Conservation (phyloP, 2,113 vertebrate genomes). For the Myiozetetes cayanensis region DNA sequence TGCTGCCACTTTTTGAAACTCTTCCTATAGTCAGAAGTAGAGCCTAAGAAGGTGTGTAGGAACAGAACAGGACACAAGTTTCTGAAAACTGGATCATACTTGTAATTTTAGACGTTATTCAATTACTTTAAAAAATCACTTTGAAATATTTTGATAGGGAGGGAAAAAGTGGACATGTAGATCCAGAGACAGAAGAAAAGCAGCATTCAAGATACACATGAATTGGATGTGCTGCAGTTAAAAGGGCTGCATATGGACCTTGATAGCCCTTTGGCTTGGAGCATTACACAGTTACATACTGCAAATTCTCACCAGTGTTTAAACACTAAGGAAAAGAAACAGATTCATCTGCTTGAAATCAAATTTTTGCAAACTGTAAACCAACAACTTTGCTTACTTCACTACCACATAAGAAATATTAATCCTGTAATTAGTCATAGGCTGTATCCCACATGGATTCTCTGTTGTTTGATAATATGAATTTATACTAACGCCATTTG, state of each 20-base stretch:
- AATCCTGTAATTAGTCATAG: neutral
- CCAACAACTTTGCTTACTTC: neutral
- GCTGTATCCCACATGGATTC: neutral
- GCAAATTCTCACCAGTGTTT: neutral
- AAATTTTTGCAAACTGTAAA: neutral
- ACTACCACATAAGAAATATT: neutral
- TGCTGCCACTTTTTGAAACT: neutral
- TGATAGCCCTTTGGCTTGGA: neutral
- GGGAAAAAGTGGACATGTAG: neutral
- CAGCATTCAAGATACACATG: neutral
- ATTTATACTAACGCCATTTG: neutral
- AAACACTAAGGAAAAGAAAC: neutral
- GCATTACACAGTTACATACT: neutral
- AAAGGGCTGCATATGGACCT: neutral
- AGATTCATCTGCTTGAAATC: neutral
- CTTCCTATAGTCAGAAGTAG: neutral
- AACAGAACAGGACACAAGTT: neutral
- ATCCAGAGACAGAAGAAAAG: neutral
- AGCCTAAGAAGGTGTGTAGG: neutral
- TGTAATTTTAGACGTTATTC: neutral
- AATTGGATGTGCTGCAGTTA: neutral
- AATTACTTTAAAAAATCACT: neutral
- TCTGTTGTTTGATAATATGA: neutral
- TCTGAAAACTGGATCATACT: neutral
- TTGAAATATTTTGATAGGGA: neutral